phyloP scores from a whole-genome alignment of 2,797 vertebrate genomes.

The Poeciliopsis turneri region DNA sequence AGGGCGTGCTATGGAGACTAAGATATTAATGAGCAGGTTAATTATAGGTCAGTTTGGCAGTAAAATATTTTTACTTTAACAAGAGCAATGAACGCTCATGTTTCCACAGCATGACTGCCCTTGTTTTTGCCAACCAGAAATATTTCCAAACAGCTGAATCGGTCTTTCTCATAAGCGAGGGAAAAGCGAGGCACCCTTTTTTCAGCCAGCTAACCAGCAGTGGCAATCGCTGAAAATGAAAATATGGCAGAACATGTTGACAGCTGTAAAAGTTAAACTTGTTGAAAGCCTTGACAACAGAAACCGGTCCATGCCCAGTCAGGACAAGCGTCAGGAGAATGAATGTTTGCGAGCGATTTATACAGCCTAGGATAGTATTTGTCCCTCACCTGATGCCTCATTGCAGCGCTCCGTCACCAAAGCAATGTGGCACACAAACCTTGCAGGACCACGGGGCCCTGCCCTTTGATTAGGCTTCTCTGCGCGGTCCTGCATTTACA shows the following conservation, averaged over 20 bases:
- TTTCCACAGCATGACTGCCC: background rate
- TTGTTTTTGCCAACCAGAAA: slow-evolving; percentile 5
- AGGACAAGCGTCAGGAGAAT: background rate
- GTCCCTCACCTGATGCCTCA: slow-evolving; percentile 65
- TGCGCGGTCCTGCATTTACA: slow-evolving; percentile 82
- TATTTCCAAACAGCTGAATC: background rate
- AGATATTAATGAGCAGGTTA: background rate
- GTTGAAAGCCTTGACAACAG: background rate
- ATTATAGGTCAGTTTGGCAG: background rate
- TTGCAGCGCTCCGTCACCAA: slow-evolving; percentile 35
- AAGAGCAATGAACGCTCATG: background rate
- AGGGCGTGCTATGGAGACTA: background rate
- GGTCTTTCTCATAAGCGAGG: background rate
- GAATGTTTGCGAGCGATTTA: slow-evolving; percentile 2
- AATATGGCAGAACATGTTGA: slow-evolving; percentile 17
- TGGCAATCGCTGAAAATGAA: background rate
- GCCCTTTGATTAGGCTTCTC: slow-evolving; percentile 23
- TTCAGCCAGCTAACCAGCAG: background rate
- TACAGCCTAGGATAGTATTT: slow-evolving; percentile 8
- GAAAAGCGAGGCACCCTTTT: background rate
- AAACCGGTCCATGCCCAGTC: background rate
- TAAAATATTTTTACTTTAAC: background rate
- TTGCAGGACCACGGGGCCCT: slow-evolving; percentile 10
- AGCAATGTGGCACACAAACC: slow-evolving; percentile 38
- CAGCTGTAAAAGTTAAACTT: background rate